Evolutionary conservation across 2,113 vertebrate species (phyloP).

Genomic region (Varanus salvator): DNA sequence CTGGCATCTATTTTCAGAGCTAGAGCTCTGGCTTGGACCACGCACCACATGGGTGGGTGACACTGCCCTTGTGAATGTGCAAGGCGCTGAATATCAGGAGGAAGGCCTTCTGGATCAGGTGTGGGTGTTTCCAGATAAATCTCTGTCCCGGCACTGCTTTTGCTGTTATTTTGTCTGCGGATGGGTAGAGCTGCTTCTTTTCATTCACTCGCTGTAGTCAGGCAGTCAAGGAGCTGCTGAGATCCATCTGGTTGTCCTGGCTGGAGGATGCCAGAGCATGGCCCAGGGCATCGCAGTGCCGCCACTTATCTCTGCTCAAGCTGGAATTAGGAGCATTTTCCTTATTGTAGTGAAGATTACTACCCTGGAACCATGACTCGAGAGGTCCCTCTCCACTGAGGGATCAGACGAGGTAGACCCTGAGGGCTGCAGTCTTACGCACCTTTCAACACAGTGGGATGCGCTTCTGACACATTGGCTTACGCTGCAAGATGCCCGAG

Average conservation of each 20-base stretch:
- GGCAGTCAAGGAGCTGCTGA: not conserved
- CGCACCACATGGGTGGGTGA: too few species aligned
- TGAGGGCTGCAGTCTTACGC: not conserved
- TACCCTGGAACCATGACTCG: not conserved
- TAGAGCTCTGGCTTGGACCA: not conserved
- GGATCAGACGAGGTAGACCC: not conserved
- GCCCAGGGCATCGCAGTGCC: not conserved
- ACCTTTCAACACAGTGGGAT: not conserved
- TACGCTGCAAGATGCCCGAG: conserved; percentile 52
- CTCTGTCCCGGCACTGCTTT: not conserved
- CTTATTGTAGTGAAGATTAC: too few species aligned
- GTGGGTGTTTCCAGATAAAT: not conserved
- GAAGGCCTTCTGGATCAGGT: not conserved
- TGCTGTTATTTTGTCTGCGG: not conserved
- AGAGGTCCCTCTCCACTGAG: not conserved
- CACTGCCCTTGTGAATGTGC: too few species aligned
- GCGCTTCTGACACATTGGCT: not conserved
- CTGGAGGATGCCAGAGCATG: not conserved
- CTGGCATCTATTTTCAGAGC: not conserved
- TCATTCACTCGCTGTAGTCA: not conserved
- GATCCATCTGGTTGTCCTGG: not conserved
- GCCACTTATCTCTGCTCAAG: conserved; percentile 6
- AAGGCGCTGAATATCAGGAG: not conserved
- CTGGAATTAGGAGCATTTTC: not conserved
- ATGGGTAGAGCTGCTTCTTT: not conserved